Percentiles rank a stretch among this genome's conserved stretches.
Conservation (phyloP, 2,888 invertebrate species). For the Tipula helvola region DNA sequence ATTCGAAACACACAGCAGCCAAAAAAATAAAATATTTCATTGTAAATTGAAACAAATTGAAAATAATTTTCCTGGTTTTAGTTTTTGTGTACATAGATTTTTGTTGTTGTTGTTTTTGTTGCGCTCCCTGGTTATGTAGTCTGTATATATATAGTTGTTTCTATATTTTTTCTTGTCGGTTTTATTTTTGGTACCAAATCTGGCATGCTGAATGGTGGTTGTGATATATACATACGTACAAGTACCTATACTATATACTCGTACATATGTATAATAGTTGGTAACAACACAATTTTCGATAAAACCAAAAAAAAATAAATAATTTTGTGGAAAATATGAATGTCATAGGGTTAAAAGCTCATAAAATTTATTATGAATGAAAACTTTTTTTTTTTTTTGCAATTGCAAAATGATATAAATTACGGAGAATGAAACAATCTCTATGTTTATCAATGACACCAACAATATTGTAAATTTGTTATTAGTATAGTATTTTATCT, state of each 20-base stretch:
- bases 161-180: neutral
- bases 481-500: neutral
- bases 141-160: neutral
- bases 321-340: neutral
- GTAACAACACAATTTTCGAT: neutral
- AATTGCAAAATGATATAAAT: neutral
- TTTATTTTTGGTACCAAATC: neutral
- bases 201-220: neutral
- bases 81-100: neutral
- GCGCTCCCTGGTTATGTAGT: neutral
- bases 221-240: neutral
- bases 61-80: neutral
- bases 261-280: neutral
- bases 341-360: conserved; percentile 4
- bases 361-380: conserved; percentile 4
- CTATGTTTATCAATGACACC: neutral
- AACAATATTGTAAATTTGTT: neutral
- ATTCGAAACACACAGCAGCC: neutral
- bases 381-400: neutral
- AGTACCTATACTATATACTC: neutral
- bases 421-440: neutral
- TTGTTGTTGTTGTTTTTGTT: neutral
- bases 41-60: conserved; percentile 4
- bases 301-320: neutral
- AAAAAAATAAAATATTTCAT: neutral